Evolutionary conservation across 1,140 invertebrate genomes (phyloP).

Genomic region (Ylistrum balloti): DNA sequence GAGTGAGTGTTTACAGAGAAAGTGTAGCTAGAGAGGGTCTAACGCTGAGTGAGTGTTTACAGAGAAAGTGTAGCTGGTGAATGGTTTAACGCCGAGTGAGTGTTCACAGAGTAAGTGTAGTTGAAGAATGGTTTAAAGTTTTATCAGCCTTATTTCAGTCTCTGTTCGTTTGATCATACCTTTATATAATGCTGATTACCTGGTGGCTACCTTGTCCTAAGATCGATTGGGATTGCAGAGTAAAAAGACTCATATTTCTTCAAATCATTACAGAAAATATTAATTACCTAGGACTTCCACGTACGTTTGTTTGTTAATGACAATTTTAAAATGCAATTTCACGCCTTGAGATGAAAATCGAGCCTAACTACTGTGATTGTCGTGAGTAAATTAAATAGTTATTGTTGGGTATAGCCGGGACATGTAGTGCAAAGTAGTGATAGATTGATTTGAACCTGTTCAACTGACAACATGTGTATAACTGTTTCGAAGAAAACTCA

Average conservation of each 20-base stretch:
- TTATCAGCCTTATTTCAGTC: neutral
- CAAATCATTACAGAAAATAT: neutral
- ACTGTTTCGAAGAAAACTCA: neutral
- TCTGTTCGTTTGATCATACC: neutral
- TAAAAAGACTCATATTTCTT: neutral
- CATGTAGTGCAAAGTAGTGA: neutral
- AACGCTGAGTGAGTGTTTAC: too few relatives aligned
- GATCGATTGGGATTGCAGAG: slow-evolving; percentile 10
- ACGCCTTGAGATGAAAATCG: neutral
- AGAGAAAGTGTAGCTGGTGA: too few relatives aligned
- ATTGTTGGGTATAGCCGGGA: neutral
- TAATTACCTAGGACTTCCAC: neutral
- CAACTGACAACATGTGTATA: neutral
- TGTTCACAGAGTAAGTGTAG: too few relatives aligned
- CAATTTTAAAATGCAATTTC: neutral
- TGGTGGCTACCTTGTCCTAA: neutral
- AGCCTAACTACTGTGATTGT: neutral
- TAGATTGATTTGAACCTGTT: slow-evolving; percentile 15
- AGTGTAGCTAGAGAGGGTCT: too few relatives aligned
- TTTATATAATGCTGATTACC: neutral
- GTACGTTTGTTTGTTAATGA: slow-evolving; percentile 34
- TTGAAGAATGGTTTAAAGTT: too few relatives aligned
- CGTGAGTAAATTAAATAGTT: neutral
- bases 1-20: too few relatives aligned
- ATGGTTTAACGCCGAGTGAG: too few relatives aligned